These are phyloP conservation scores for Petrolisthes manimaculis DNA, from an alignment of 2,888 invertebrate genomes.

Conservation along the genomic window DNA sequence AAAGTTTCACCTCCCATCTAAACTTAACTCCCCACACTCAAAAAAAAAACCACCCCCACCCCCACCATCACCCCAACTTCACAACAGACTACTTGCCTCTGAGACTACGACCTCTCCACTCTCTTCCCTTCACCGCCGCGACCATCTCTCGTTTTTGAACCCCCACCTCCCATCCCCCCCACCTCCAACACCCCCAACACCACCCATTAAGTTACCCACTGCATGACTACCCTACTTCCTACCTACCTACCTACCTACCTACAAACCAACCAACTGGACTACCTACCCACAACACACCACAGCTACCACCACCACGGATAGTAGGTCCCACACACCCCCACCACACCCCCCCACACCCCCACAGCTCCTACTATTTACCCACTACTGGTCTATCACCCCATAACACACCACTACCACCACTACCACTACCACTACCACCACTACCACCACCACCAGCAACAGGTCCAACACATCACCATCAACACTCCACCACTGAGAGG, in stretches of 20 bases:
- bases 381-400: not conserved
- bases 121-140: not conserved
- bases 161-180: constrained; percentile 10
- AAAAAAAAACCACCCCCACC: too few species aligned
- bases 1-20: not conserved
- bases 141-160: not conserved
- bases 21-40: not conserved
- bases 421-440: not conserved
- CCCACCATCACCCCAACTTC: too few species aligned
- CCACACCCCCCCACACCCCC: not conserved
- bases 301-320: not conserved
- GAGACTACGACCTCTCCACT: not conserved
- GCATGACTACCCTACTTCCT: not conserved
- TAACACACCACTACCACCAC: not conserved
- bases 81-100: too few species aligned
- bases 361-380: not conserved
- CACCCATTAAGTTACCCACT: not conserved
- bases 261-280: not conserved
- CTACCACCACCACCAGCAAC: not conserved
- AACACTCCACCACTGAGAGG: not conserved
- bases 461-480: not conserved
- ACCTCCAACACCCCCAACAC: not conserved
- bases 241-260: not conserved
- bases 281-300: not conserved
- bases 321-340: not conserved